Base-by-base conservation (phyloP, 2,113 vertebrate species). In the Pica pica region DNA sequence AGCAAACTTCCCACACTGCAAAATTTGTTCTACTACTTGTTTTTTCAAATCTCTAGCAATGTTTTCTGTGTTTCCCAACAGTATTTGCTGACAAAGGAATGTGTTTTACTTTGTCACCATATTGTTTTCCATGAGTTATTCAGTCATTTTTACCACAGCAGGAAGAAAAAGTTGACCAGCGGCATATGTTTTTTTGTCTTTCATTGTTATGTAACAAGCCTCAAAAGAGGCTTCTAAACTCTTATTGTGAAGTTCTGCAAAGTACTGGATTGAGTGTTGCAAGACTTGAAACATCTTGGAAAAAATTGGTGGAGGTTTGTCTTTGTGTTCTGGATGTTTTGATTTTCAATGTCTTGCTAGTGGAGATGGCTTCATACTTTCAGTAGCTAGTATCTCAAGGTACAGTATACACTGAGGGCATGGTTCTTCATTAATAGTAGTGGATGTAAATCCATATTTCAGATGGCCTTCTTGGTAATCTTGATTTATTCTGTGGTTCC, bases 11-110 rank as follows among this genome's bases (percentile, higher is more conserved):
- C 7, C 23, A 35, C 44, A 6, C 23, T 83, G n/a, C 5, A 4
- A 31, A 37, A 68, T 39, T 55, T 79, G 5, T 89, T 89, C 37
- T 47, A 24, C 41, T 77, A 2, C 41, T 65, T 81, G 13, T 81
- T 89, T 84, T 42, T 91, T 83, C 42, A 52, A 15, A 41, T 74
- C 39, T 89, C 53, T 44, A 55, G 16, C 18, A 37, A 7, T 59
- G 22, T 86, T 88, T 75, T 67, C 21, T 61, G 50, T 0, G 0
- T 77, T 89, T 91, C 42, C 81, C 84, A 78, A 22, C 31, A 77
- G 26, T 42, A 39, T 77, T 73, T 91, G 63, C 30, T 91, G 69
- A 69, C 41, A 83, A 95, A 79, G 63, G 31, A 83, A 14, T 69
- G 24, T 11, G 2, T 50, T 91, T 68, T 73, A 35, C 26, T 88